Conservation (phyloP, 1,140 invertebrate genomes). For the Drosophila repleta region DNA sequence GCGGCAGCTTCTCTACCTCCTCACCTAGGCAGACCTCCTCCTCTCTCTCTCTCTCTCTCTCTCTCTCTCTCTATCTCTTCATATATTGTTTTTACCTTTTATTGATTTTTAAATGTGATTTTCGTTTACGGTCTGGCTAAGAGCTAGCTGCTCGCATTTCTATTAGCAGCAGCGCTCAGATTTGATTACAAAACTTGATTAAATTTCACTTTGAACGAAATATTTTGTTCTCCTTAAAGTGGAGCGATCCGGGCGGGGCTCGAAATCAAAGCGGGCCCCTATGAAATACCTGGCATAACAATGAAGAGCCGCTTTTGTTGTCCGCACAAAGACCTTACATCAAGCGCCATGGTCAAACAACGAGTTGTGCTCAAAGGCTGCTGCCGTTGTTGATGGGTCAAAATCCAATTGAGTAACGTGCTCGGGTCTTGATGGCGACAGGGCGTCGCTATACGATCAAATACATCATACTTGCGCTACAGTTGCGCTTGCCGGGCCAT, state of each 20-base stretch:
- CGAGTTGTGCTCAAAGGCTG: background rate
- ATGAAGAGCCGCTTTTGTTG: slow-evolving; percentile 20
- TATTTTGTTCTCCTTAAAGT: slow-evolving; percentile 30
- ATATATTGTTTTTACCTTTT: slow-evolving; percentile 70
- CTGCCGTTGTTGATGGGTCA: background rate
- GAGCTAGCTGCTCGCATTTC: slow-evolving; percentile 54
- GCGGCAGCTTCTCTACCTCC: slow-evolving; percentile 5
- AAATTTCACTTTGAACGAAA: slow-evolving; percentile 58
- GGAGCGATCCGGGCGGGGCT: too few species aligned
- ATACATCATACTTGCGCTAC: slow-evolving; percentile 4
- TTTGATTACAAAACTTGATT: slow-evolving; percentile 77
- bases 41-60: too few species aligned
- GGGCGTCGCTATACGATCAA: background rate
- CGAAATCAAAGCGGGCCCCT: slow-evolving; percentile 15
- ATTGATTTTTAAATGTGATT: slow-evolving; percentile 80
- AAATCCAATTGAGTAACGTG: slow-evolving; percentile 29
- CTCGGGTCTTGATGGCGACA: slow-evolving; percentile 1
- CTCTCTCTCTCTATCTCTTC: too few species aligned
- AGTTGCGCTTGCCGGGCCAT: slow-evolving; percentile 19
- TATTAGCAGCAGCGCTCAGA: slow-evolving; percentile 53
- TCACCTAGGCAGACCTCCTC: background rate
- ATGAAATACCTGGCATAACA: slow-evolving; percentile 40
- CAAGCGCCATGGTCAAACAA: background rate
- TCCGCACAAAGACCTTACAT: slow-evolving; percentile 14
- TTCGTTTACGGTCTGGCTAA: slow-evolving; percentile 28